A percentile compares a stretch with the other conserved stretches of the same genome.
phyloP scores from a whole-genome alignment of 2,113 vertebrate species.

The Nothoprocta perdicaria region DNA sequence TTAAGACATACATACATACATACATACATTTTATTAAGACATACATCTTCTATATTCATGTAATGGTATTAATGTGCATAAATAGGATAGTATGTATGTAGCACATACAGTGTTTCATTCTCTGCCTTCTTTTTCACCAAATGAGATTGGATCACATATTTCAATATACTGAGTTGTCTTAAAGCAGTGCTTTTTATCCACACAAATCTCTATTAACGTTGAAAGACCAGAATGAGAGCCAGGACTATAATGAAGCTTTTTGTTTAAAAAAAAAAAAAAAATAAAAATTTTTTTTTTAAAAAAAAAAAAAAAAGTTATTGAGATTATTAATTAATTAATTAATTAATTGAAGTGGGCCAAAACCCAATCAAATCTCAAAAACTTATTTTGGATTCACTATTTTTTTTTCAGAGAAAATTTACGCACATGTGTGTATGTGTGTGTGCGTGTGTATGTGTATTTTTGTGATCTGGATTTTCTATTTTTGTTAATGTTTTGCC shows the following conservation, averaged over 20 bases:
- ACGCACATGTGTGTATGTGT: background rate
- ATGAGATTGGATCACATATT: background rate
- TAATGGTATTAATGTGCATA: background rate
- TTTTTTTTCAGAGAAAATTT: background rate
- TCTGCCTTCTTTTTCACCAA: background rate
- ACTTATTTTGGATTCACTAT: background rate
- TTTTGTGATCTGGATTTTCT: background rate
- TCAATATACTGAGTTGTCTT: background rate
- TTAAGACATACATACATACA: no score
- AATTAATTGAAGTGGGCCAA: background rate
- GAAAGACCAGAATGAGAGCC: background rate
- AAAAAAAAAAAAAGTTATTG: background rate
- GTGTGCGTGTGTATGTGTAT: background rate
- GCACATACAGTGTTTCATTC: fast-evolving
- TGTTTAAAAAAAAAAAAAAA: background rate
- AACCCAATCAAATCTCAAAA: background rate
- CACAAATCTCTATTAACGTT: background rate
- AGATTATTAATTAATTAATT: background rate
- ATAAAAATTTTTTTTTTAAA: background rate
- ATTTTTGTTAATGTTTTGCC: background rate
- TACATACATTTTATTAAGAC: background rate
- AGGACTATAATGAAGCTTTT: background rate
- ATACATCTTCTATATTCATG: background rate
- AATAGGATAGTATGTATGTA: background rate
- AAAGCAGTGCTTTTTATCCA: background rate